Evolutionary conservation across 2,888 invertebrate genomes (phyloP).

Genomic region (Eugnorisma glareosa): DNA sequence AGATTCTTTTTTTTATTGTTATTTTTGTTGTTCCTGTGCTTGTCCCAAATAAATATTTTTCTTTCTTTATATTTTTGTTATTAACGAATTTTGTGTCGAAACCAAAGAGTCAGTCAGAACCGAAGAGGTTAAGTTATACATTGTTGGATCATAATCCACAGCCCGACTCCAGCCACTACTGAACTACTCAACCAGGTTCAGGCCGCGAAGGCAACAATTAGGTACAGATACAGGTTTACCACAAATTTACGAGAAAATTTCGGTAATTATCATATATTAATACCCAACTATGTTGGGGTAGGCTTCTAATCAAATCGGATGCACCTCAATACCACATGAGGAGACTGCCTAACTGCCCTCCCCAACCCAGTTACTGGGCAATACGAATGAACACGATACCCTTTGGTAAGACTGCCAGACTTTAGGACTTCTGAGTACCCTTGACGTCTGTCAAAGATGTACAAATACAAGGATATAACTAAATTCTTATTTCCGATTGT

Average conservation of each 20-base stretch:
- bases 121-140: background rate
- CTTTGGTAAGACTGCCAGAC: background rate
- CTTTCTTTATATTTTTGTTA: too few relatives aligned
- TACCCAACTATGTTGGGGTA: too few relatives aligned
- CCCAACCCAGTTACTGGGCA: background rate
- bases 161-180: background rate
- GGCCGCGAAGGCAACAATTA: background rate
- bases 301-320: background rate
- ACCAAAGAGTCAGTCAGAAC: too few relatives aligned
- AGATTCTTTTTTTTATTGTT: too few relatives aligned
- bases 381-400: background rate
- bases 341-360: background rate
- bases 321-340: background rate
- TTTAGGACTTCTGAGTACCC: background rate
- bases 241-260: background rate
- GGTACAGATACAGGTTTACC: background rate
- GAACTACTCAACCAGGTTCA: background rate
- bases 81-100: too few relatives aligned
- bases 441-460: background rate
- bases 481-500: background rate
- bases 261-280: slow-evolving; percentile 2
- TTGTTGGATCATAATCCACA: background rate
- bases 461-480: slow-evolving; percentile 2
- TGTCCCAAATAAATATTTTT: too few relatives aligned
- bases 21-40: too few relatives aligned